Base-by-base conservation (phyloP, 1,140 invertebrate genomes). In the Steinernema khuongi region DNA sequence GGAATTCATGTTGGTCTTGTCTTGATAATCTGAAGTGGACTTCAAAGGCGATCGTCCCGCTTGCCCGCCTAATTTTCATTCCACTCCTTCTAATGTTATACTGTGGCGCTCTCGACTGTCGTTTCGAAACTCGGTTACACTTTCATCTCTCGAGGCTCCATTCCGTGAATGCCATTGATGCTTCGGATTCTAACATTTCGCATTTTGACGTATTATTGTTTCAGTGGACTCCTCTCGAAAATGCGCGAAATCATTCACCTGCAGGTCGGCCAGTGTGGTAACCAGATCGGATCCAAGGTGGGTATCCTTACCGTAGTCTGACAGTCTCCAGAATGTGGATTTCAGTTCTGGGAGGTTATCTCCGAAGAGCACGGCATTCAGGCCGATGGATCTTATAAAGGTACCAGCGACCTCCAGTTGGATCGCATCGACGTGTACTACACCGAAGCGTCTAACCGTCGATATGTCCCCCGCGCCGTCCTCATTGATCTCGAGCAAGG, bases 201-300 rank as follows among this genome's bases (percentile, higher is more conserved):
- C 36, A 7, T n/a, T 41, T n/a, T 41, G 7, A 11, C 36, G 36
- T 41, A 41, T 41, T 41, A 41, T 41, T 41, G n/a, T n/a, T 41
- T 41, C n/a, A 41, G 7, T 41, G 7, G 36, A 7, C 19, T 26
- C 22, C 4, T 60, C 19, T 41, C 31, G 41, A 90, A 88, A 86
- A 95, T 95, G 93, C 90, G 93, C 87, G 93, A 95, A 90, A 95
- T 95, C 80, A 92, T 95, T 68, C 93, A 94, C 85, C 89, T 95
- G 71, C 93, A 95, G 87, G 92, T 91, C 74, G 93, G 93, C 71
- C 93, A 95, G 86, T 95, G 93, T 86, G 93, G 93, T 71, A 95
- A 95, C 87, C 93, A 95, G 87, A 94, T 95, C 84, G 93, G 93
- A 83, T 91, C 92, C 67, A 95, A 94, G 91, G 92, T 94, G 87